Evolutionary conservation across 2,888 invertebrate species (phyloP).

Genomic region (Sminthurinus aureus): DNA sequence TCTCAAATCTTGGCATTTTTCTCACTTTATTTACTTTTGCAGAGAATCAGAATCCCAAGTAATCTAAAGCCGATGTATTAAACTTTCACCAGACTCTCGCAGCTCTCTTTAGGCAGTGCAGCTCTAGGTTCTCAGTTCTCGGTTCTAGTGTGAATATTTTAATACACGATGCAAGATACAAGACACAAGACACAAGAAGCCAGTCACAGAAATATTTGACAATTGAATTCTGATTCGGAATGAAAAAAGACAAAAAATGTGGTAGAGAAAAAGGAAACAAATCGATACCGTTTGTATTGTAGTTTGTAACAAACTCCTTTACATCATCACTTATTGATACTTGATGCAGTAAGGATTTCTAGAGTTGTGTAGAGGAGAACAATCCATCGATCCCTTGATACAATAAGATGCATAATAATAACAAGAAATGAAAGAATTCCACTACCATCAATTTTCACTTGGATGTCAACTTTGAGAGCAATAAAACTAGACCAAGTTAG

Average conservation of each 20-base stretch:
- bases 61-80: too few relatives aligned
- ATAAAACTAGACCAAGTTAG: neutral
- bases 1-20: neutral
- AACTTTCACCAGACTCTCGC: too few relatives aligned
- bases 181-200: too few relatives aligned
- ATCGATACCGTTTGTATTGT: neutral
- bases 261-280: neutral
- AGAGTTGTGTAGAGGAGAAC: neutral
- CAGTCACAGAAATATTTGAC: too few relatives aligned
- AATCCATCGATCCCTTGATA: neutral
- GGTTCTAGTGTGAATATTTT: too few relatives aligned
- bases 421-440: slow-evolving; percentile 59
- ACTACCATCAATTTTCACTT: slow-evolving; percentile 55
- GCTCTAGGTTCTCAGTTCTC: too few relatives aligned
- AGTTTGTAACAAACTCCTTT: neutral
- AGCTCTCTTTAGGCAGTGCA: too few relatives aligned
- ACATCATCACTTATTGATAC: neutral
- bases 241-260: neutral
- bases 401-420: slow-evolving; percentile 36
- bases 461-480: slow-evolving; percentile 42
- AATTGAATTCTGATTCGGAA: too few relatives aligned
- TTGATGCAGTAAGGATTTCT: neutral
- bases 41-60: too few relatives aligned
- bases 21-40: neutral
- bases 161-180: too few relatives aligned